These are phyloP conservation scores for Collichthys lucidus DNA, from an alignment of 2,113 vertebrate genomes.

Conservation along the genomic window DNA sequence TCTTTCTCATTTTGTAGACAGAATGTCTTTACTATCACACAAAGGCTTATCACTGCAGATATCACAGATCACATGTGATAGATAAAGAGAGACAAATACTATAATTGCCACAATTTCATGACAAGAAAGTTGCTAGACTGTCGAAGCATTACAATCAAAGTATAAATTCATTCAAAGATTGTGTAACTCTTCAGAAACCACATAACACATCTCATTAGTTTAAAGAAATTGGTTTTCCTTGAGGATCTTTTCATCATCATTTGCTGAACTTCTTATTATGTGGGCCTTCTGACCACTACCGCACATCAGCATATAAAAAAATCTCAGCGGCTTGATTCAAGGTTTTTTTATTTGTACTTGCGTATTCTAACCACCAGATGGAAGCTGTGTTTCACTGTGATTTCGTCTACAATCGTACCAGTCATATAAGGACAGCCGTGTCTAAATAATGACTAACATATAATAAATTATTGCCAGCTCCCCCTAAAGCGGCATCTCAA, in stretches of 20 bases:
- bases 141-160: not conserved
- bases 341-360: conserved; percentile 34
- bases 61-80: not conserved
- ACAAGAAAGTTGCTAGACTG: not conserved
- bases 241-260: not conserved
- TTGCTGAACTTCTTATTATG: not conserved
- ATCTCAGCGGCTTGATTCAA: not conserved
- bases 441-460: conserved; percentile 43
- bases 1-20: not conserved
- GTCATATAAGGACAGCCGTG: conserved; percentile 12
- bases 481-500: conserved; percentile 38
- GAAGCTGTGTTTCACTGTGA: conserved; percentile 23
- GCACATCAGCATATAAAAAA: not conserved
- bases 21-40: not conserved
- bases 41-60: not conserved
- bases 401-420: not conserved
- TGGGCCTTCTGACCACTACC: not conserved
- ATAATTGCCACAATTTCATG: too few species aligned
- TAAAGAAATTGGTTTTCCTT: not conserved
- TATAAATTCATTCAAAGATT: not conserved
- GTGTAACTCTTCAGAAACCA: not conserved
- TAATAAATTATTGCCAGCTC: conserved; percentile 44
- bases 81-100: not conserved
- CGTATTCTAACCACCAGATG: conserved; percentile 60
- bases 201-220: not conserved